phyloP scores from a whole-genome alignment of 2,797 vertebrate species.

The Acipenser transmontanus region DNA sequence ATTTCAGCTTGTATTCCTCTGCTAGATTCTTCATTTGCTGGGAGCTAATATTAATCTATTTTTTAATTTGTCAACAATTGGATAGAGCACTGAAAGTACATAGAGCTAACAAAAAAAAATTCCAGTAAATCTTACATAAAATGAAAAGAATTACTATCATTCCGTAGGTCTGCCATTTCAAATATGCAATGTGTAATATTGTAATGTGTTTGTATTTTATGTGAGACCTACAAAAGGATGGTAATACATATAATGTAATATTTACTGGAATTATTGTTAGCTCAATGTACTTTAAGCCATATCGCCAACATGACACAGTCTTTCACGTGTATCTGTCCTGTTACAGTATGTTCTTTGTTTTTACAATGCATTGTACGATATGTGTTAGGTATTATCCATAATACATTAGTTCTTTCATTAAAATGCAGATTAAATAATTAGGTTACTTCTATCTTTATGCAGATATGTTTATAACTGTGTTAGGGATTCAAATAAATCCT shows the following conservation, averaged over 20 bases:
- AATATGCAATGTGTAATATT: too few species aligned
- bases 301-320: constrained; percentile 72
- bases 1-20: not conserved
- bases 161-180: too few species aligned
- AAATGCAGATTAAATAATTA: constrained; percentile 70
- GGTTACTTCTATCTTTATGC: constrained; percentile 90
- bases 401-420: constrained; percentile 74
- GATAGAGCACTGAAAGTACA: too few species aligned
- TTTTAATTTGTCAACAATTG: constrained; percentile 14
- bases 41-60: constrained; percentile 9
- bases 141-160: too few species aligned
- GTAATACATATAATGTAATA: too few species aligned
- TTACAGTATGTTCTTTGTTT: constrained; percentile 68
- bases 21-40: not conserved
- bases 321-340: constrained; percentile 60
- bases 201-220: too few species aligned
- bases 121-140: too few species aligned
- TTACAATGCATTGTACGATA: constrained; percentile 64
- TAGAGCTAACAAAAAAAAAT: too few species aligned
- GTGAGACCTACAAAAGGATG: too few species aligned
- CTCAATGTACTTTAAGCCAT: constrained; percentile 64
- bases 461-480: constrained; percentile 89
- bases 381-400: constrained; percentile 83
- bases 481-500: constrained; percentile 93
- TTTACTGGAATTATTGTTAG: too few species aligned